phyloP scores from a whole-genome alignment of 2,113 vertebrate genomes.

The Lophius piscatorius region DNA sequence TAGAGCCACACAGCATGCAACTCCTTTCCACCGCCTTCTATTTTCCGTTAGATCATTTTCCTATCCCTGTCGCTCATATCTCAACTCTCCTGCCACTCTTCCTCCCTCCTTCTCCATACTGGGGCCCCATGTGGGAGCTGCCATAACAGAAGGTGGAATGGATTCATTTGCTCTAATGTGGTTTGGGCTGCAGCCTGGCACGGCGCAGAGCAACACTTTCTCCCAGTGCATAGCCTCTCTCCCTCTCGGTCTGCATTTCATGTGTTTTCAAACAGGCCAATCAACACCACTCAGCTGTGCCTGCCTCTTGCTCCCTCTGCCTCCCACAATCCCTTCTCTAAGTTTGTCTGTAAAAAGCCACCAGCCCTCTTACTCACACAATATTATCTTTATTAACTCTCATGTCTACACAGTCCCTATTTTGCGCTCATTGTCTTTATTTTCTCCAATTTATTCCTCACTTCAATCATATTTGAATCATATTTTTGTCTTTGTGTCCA shows the following conservation, averaged over 20 bases:
- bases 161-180: constrained; percentile 85
- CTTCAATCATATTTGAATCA: constrained; percentile 26
- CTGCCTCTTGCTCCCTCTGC: constrained; percentile 46
- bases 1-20: constrained; percentile 73
- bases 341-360: constrained; percentile 68
- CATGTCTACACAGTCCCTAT: constrained; percentile 29
- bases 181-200: constrained; percentile 83
- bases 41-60: constrained; percentile 76
- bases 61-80: constrained; percentile 67
- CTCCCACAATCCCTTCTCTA: constrained; percentile 60
- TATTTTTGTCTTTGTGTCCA: constrained; percentile 20
- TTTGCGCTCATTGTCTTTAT: constrained; percentile 14
- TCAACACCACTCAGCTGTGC: constrained; percentile 77
- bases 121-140: constrained; percentile 73
- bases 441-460: constrained; percentile 40
- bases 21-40: constrained; percentile 74
- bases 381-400: constrained; percentile 48
- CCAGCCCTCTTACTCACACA: constrained; percentile 45
- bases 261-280: constrained; percentile 82
- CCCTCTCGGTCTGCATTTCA: constrained; percentile 63
- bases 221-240: constrained; percentile 53
- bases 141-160: constrained; percentile 82
- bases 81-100: constrained; percentile 64
- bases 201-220: constrained; percentile 74
- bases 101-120: constrained; percentile 59